Percentiles rank a stretch among this genome's conserved stretches.
These are phyloP conservation scores for Solenodon paradoxus DNA, from an alignment of 2,113 vertebrate species.

Conservation along the genomic window DNA sequence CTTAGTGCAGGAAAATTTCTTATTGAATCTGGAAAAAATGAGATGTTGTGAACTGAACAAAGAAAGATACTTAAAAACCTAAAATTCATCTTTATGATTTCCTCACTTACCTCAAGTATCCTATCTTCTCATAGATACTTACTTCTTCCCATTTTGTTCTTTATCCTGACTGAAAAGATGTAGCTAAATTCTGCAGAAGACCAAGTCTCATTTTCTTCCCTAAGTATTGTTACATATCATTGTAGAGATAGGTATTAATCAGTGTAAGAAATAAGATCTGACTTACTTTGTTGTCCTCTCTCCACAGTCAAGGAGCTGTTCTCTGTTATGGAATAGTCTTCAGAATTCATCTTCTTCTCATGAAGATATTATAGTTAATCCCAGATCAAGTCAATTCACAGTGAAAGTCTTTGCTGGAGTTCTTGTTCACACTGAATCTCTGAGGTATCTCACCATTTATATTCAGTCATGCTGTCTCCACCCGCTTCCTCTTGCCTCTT, in stretches of 20 bases:
- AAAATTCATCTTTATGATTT: background rate
- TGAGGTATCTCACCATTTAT: slow-evolving; percentile 6
- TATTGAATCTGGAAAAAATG: background rate
- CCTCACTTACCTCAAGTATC: background rate
- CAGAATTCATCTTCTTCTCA: slow-evolving; percentile 50
- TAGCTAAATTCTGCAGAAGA: background rate
- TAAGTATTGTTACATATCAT: background rate
- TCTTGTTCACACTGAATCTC: background rate
- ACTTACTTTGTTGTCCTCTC: slow-evolving; percentile 57
- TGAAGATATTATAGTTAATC: background rate
- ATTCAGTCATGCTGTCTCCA: background rate
- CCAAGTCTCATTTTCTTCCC: background rate
- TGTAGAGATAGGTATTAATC: background rate
- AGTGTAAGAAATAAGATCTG: background rate
- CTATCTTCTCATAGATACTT: background rate
- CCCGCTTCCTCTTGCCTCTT: slow-evolving; percentile 54
- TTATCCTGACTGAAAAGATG: background rate
- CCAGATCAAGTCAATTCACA: background rate
- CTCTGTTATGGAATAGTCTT: slow-evolving; percentile 42
- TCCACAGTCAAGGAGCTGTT: slow-evolving; percentile 36
- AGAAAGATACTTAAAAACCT: background rate
- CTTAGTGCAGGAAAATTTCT: background rate
- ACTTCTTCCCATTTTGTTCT: background rate
- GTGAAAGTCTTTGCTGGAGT: background rate
- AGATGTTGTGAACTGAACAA: background rate